Evolutionary conservation across 2,797 vertebrate genomes (phyloP).

Genomic region (Ispidina picta): DNA sequence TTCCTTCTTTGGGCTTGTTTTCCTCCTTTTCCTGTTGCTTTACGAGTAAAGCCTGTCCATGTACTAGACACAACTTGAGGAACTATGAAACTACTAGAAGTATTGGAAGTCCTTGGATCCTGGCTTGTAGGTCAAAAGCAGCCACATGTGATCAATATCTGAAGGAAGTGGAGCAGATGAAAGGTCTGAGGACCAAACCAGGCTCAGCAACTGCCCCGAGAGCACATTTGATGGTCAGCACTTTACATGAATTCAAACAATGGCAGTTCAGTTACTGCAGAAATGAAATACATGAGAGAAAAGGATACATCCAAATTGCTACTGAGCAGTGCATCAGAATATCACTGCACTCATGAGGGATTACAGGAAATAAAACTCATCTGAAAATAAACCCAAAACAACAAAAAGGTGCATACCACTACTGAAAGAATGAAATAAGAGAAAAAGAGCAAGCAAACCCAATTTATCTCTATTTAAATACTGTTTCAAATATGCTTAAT

Average conservation of each 20-base stretch:
- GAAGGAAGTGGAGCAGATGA: background rate
- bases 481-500: background rate
- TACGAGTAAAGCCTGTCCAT: background rate
- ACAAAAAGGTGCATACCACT: background rate
- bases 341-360: background rate
- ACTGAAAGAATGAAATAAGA: background rate
- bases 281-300: background rate
- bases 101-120: background rate
- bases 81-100: background rate
- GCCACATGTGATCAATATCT: too few species aligned
- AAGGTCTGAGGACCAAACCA: background rate
- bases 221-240: fast-evolving
- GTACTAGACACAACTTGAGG: background rate
- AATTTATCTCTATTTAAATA: background rate
- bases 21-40: background rate
- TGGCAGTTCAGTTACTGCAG: background rate
- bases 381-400: background rate
- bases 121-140: background rate
- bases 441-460: background rate
- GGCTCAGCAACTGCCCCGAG: background rate
- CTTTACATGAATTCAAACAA: background rate
- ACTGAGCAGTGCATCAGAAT: background rate
- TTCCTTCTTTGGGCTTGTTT: background rate
- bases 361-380: background rate
- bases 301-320: background rate